Evolutionary conservation across 2,113 vertebrate species (phyloP).

Genomic region (Antennarius striatus): DNA sequence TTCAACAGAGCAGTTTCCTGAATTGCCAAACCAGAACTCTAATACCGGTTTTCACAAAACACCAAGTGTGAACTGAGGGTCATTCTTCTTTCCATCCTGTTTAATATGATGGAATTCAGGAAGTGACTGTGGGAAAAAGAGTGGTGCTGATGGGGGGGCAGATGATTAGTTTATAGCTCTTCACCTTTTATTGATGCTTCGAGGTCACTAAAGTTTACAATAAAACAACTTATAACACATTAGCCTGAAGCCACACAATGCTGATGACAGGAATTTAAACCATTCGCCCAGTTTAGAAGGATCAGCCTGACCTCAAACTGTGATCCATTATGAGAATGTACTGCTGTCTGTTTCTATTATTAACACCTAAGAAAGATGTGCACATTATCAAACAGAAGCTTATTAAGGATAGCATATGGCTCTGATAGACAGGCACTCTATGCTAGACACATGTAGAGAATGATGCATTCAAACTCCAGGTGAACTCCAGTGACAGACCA

Average conservation of each 20-base stretch:
- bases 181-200: conserved; percentile 87
- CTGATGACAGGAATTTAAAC: conserved; percentile 84
- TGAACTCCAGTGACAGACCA: conserved; percentile 63
- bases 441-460: conserved; percentile 52
- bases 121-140: conserved; percentile 82
- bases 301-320: conserved; percentile 83
- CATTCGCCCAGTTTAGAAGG: conserved; percentile 82
- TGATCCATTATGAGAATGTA: conserved; percentile 72
- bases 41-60: conserved; percentile 45
- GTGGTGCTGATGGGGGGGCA: conserved; percentile 87
- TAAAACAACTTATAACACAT: conserved; percentile 86
- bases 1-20: conserved; percentile 14
- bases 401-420: conserved; percentile 76
- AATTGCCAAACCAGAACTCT: conserved; percentile 5
- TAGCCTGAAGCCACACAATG: conserved; percentile 85
- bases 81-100: conserved; percentile 59
- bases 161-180: conserved; percentile 93
- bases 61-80: conserved; percentile 41
- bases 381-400: conserved; percentile 67
- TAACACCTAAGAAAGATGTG: conserved; percentile 57
- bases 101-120: conserved; percentile 75
- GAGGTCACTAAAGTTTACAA: conserved; percentile 94
- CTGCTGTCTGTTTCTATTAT: conserved; percentile 63
- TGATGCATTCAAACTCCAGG: conserved; percentile 55
- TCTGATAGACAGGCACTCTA: conserved; percentile 76